Percentiles rank a stretch among this genome's conserved stretches.
phyloP scores from a whole-genome alignment of 2,797 vertebrate genomes.

The Fistularia commersonii region DNA sequence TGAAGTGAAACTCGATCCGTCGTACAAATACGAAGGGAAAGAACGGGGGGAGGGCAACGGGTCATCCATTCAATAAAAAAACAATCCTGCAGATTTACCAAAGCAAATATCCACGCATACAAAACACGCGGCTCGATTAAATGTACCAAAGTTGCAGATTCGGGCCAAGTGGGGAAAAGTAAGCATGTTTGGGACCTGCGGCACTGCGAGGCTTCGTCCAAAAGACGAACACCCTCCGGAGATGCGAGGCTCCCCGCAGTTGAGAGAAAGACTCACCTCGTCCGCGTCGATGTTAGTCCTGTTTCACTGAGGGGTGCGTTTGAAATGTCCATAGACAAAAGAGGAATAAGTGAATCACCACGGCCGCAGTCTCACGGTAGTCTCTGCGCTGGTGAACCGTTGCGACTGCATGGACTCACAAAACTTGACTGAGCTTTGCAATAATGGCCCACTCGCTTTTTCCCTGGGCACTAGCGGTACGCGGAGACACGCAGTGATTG shows the following conservation, averaged over 20 bases:
- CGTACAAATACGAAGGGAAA: conserved; percentile 41
- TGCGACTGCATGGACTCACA: conserved; percentile 50
- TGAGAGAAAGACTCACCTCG: conserved; percentile 53
- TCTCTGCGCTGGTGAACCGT: conserved; percentile 16
- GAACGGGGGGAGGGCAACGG: conserved; percentile 14
- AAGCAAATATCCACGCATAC: background rate
- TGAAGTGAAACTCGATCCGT: conserved; percentile 80
- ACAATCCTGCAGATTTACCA: conserved; percentile 5
- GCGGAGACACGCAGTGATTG: conserved; percentile 54
- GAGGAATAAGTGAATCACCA: conserved; percentile 18
- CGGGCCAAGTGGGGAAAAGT: conserved; percentile 37
- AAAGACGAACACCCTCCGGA: too few species aligned
- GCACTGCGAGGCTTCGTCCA: too few species aligned
- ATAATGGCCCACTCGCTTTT: conserved; percentile 65
- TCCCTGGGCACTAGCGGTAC: conserved; percentile 49
- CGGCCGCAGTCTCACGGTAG: background rate
- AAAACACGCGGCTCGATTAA: background rate
- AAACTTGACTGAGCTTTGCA: conserved; percentile 77
- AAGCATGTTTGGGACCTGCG: conserved; percentile 37
- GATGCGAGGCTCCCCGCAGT: too few species aligned
- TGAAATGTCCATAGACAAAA: conserved; percentile 55
- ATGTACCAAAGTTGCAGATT: too few species aligned
- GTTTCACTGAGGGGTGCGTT: conserved; percentile 11
- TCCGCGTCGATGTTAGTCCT: conserved; percentile 16
- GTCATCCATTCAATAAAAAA: conserved; percentile 76